Base-by-base conservation (phyloP, 2,888 invertebrate species). In the Netelia virgata region DNA sequence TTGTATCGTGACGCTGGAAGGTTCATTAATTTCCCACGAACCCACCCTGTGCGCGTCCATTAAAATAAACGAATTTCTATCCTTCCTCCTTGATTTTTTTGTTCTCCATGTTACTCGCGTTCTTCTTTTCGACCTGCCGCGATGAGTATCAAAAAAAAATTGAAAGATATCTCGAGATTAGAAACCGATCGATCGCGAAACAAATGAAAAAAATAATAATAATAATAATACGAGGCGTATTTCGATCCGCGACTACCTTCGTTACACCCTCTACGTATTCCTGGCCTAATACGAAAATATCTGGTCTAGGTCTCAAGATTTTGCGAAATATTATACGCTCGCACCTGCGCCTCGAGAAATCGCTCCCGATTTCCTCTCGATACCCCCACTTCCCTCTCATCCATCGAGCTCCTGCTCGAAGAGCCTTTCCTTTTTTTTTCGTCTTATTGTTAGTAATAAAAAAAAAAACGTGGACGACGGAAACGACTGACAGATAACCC, bases 301-400 rank as follows among this genome's bases (percentile, higher is more conserved):
- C 53, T 18, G 23, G 28, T 14, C 16, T 66, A 80, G 68, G 61
- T 76, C 41, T 59, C 64, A 61, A 80, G 82, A 84, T 87, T 87
- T 88, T 77, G 85, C 86, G 87, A 88, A 88, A 88, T 84, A 86
- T 87, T 84, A 88, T 88, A 81, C 85, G 89, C 90, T 93, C 91
- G 94, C 94, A 94, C 94, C 94, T 94, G 94, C 93, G 94, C 92
- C 91, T n/a, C n/a, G n/a, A n/a, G n/a, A n/a, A n/a, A n/a, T n/a
- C n/a, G n/a, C n/a, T n/a, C n/a, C n/a, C n/a, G n/a, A n/a, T n/a
- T n/a, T n/a, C n/a, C n/a, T n/a, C n/a, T n/a, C n/a, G n/a, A n/a
- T n/a, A n/a, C n/a, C n/a, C n/a, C n/a, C n/a, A n/a, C n/a, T n/a
- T n/a, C n/a, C n/a, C n/a, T n/a, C n/a, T n/a, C n/a, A n/a, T n/a